A percentile compares a stretch with the other conserved stretches of the same genome.
Evolutionary conservation across 2,888 invertebrate species (phyloP).

Genomic region (Sympetrum striolatum): DNA sequence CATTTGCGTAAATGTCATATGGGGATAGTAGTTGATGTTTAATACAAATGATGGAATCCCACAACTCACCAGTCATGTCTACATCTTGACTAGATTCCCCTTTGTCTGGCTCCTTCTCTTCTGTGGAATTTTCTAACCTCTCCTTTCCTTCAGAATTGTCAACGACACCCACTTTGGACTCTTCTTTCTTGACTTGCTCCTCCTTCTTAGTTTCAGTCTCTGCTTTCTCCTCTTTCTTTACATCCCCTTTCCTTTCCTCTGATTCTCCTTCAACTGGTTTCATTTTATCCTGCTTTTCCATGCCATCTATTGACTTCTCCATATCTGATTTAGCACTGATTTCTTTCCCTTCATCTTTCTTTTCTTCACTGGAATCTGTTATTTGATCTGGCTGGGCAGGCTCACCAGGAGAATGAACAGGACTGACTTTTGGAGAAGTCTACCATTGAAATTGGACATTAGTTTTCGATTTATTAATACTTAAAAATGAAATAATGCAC

Average conservation of each 20-base stretch:
- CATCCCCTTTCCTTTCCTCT: constrained; percentile 52
- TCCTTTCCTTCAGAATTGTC: constrained; percentile 48
- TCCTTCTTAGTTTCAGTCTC: constrained; percentile 53
- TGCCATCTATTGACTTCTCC: constrained; percentile 45
- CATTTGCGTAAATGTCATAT: too few species aligned
- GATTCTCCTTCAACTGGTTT: constrained; percentile 52
- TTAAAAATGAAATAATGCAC: too few species aligned
- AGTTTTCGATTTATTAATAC: too few species aligned
- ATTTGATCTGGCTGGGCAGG: constrained; percentile 50
- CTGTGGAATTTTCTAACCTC: constrained; percentile 23
- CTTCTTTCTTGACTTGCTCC: constrained; percentile 53
- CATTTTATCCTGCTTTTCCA: constrained; percentile 44
- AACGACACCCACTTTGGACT: constrained; percentile 54
- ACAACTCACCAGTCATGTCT: constrained; percentile 66
- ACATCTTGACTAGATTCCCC: constrained; percentile 60
- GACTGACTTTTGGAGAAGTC: constrained; percentile 61
- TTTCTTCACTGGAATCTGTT: constrained; percentile 52
- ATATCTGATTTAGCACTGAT: background rate
- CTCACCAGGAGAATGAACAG: constrained; percentile 65
- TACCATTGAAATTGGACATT: constrained; percentile 35
- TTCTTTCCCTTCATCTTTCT: constrained; percentile 53
- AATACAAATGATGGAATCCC: background rate
- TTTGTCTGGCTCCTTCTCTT: constrained; percentile 57
- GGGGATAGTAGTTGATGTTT: too few species aligned
- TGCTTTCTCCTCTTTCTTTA: constrained; percentile 52